Evolutionary conservation across 2,113 vertebrate species (phyloP).

Genomic region (Centrocercus urophasianus): DNA sequence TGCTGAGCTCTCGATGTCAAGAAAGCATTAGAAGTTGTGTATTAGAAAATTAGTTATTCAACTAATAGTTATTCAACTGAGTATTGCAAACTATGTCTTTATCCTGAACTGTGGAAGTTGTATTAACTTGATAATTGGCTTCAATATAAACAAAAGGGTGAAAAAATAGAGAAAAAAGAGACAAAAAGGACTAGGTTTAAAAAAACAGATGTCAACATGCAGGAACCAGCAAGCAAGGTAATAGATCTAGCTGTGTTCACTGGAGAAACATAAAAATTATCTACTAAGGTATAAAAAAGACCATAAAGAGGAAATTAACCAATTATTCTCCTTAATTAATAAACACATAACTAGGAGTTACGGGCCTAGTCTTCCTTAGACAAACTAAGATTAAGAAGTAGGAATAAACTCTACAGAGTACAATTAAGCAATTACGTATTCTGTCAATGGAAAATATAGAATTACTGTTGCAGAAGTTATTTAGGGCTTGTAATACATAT

Average conservation of each 20-base stretch:
- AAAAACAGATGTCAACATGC: slow-evolving; percentile 22
- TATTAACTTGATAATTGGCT: background rate
- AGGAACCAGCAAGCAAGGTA: background rate
- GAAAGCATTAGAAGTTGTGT: background rate
- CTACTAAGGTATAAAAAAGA: background rate
- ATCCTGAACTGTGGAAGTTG: background rate
- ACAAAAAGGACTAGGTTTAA: background rate
- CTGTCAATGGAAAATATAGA: background rate
- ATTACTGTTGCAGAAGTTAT: background rate
- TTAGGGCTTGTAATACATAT: background rate
- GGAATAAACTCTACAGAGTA: background rate
- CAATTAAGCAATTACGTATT: background rate
- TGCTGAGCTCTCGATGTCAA: background rate
- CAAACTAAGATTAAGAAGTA: background rate
- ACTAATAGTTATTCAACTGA: background rate
- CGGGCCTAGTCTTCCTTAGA: background rate
- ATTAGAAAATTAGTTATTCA: background rate
- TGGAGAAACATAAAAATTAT: background rate
- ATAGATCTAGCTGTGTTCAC: background rate
- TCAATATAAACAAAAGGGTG: background rate
- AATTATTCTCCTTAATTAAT: slow-evolving; percentile 40
- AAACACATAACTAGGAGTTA: background rate
- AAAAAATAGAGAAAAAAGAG: background rate
- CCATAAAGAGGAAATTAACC: background rate
- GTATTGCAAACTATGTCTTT: background rate